Conservation (phyloP, 2,888 invertebrate genomes). For the Polymixis flavicincta region DNA sequence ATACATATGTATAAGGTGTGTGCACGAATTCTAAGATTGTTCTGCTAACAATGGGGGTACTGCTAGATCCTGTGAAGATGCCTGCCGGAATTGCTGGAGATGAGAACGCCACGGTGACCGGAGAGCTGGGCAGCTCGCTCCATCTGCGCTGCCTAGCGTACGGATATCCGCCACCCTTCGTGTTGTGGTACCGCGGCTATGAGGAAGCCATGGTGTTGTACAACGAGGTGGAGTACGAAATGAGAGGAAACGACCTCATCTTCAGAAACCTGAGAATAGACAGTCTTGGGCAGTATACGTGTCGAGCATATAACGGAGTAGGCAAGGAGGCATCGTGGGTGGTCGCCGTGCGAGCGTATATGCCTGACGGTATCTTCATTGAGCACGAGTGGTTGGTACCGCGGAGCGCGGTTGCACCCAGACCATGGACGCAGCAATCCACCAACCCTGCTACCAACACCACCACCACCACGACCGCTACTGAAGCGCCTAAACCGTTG, state of each 20-base stretch:
- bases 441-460: constrained; percentile 57
- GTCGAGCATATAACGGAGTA: constrained; percentile 96
- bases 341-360: constrained; percentile 93
- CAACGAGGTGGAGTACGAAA: constrained; percentile 92
- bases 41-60: constrained; percentile 71
- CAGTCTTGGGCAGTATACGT: constrained; percentile 96
- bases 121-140: constrained; percentile 93
- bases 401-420: constrained; percentile 58
- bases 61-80: constrained; percentile 90
- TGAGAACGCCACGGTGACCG: constrained; percentile 91
- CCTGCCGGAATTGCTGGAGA: constrained; percentile 93
- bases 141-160: constrained; percentile 95
- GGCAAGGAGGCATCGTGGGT: constrained; percentile 95
- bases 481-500: constrained; percentile 70
- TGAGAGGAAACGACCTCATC: constrained; percentile 93
- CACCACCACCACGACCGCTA: constrained; percentile 50
- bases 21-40: constrained; percentile 66
- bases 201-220: constrained; percentile 93
- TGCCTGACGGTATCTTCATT: constrained; percentile 90
- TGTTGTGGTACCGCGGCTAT: constrained; percentile 96
- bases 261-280: constrained; percentile 93
- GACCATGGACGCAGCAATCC: constrained; percentile 64
- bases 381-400: constrained; percentile 71
- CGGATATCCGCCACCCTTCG: constrained; percentile 94
- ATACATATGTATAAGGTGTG: too few relatives aligned